Percentiles rank a stretch among this genome's conserved stretches.
Conservation (phyloP, 1,140 invertebrate species). For the Caenorhabditis elegans region WBcel235 BX284603.4:8505501-8506000, state of each 20-base stretch:
- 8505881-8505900: background rate
- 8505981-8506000: background rate
- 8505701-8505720: background rate
- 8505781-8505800: too few relatives aligned
- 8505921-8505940: background rate
- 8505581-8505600: background rate
- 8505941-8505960: background rate
- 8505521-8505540: background rate
- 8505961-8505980: slow-evolving; percentile 23
- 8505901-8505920: background rate
- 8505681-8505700: background rate
- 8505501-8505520: slow-evolving; percentile 4
- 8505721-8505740: background rate
- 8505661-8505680: slow-evolving; percentile 29
- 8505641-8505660: slow-evolving; percentile 32
- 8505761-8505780: background rate
- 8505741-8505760: background rate
- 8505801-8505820: too few relatives aligned
- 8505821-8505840: too few relatives aligned
- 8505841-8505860: background rate
- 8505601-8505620: background rate
- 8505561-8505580: background rate
- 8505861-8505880: background rate
- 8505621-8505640: background rate
- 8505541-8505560: background rate